Conservation (phyloP, 2,888 invertebrate genomes). For the Eilema griseolum region DNA sequence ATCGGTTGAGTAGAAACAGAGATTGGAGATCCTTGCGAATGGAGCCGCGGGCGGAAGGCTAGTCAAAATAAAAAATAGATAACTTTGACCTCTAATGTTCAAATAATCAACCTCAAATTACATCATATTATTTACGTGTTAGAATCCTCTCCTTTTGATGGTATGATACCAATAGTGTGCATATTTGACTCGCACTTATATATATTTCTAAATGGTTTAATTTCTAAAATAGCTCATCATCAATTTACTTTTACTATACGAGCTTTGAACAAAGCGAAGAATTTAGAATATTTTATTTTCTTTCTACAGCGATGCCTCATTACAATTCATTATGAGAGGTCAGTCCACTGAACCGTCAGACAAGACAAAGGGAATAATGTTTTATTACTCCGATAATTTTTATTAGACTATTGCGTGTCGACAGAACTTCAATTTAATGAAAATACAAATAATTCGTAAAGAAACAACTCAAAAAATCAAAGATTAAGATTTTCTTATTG, state of each 20-base stretch:
- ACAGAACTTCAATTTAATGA: slow-evolving; percentile 18
- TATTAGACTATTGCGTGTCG: slow-evolving; percentile 13
- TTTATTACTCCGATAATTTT: slow-evolving; percentile 29
- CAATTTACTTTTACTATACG: neutral
- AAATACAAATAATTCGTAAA: slow-evolving; percentile 5
- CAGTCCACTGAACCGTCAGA: slow-evolving; percentile 10
- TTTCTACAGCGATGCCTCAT: slow-evolving; percentile 13
- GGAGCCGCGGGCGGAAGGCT: no score
- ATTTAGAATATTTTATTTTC: slow-evolving; percentile 9
- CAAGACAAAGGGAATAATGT: slow-evolving; percentile 27
- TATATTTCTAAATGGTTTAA: neutral
- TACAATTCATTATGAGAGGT: slow-evolving; percentile 18
- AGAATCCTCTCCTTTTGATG: no score
- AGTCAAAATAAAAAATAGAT: no score
- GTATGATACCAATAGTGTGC: no score
- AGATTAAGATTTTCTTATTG: slow-evolving; percentile 14
- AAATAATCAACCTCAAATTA: no score
- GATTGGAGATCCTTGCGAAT: no score
- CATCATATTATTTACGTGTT: no score
- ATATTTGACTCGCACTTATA: neutral
- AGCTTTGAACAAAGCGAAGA: neutral
- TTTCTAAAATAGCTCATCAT: neutral
- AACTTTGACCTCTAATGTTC: no score
- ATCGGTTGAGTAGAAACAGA: no score
- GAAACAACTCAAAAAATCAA: slow-evolving; percentile 17